Base-by-base conservation (phyloP, 2,797 vertebrate species). In the Enteromius radiatus region DNA sequence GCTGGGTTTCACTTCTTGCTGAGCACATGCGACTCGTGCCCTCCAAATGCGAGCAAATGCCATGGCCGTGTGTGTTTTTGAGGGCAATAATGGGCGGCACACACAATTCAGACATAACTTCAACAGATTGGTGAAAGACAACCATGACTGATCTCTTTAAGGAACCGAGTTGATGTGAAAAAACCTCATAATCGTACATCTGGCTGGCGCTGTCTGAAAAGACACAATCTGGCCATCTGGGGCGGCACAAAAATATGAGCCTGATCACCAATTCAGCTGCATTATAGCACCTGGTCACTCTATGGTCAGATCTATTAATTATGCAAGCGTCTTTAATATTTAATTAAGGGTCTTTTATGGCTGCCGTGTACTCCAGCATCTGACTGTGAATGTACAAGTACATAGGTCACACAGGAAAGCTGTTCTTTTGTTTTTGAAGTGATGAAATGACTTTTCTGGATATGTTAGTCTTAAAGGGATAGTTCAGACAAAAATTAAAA, bases 1-100 rank as follows among this genome's bases (percentile, higher is more conserved):
- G 70, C 75, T 83, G 76, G 59, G 81, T 89, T 87, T 91, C 81
- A 82, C 88, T 90, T 90, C 87, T 85, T 45, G 80, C 64, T 89
- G 84, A 81, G 84, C 87, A 52, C 26, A 38, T 56, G 49, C 65
- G 83, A 71, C 84, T 83, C 81, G 36, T n/a, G 91, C 78, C 75
- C 87, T 81, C 45, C 84, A 86, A 41, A 63, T 21, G n/a, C 47
- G 12, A 28, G 21, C 14, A 3, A 76, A 56, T 17, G 26, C 52
- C 31, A 33, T 38, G 23, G 33, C 59, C 6, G n/a, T 68, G 21
- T 73, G 21, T 23, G 28, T 61, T 33, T 43, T 61, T 61, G 59
- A 61, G 59, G 59, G 59, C 45, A 8, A 26, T 84, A 79, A 82
- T 77, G 31, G 5, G 41, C 61, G 75, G 71, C 1, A 70, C 31